Evolutionary conservation across 2,888 invertebrate species (phyloP).

Genomic region (Andrena trimmerana): DNA sequence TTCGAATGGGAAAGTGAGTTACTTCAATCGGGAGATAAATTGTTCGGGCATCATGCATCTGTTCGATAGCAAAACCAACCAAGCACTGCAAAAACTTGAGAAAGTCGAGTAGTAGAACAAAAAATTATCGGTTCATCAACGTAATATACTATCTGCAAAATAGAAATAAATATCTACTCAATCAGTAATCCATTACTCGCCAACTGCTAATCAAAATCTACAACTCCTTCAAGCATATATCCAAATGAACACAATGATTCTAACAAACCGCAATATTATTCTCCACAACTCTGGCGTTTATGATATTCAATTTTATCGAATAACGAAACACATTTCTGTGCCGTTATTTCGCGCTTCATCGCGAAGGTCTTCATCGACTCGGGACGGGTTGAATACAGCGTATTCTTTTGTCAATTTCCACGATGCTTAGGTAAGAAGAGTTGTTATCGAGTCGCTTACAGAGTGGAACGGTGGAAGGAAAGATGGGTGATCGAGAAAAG

Average conservation of each 20-base stretch:
- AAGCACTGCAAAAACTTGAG: neutral
- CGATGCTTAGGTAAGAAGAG: conserved; percentile 41
- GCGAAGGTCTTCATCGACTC: conserved; percentile 9
- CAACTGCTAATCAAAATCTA: no score
- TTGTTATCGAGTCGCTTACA: conserved; percentile 60
- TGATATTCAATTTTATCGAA: no score
- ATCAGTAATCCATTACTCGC: no score
- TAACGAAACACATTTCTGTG: neutral
- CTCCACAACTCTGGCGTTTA: no score
- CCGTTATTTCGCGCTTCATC: conserved; percentile 2
- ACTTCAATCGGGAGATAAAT: neutral
- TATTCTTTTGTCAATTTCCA: conserved; percentile 22
- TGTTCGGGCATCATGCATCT: neutral
- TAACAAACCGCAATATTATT: no score
- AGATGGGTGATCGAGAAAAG: conserved; percentile 39
- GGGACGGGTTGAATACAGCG: conserved; percentile 9
- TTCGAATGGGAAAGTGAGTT: conserved; percentile 31
- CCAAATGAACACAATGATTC: no score
- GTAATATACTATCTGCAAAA: no score
- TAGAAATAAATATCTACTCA: no score
- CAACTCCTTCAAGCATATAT: no score
- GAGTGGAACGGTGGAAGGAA: conserved; percentile 52
- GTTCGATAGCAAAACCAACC: neutral
- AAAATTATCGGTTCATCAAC: no score
- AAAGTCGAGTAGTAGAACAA: no score